Percentiles rank a stretch among this genome's conserved stretches.
phyloP scores from a whole-genome alignment of 2,888 invertebrate species.

The Trichogramma dendrolimi region DNA sequence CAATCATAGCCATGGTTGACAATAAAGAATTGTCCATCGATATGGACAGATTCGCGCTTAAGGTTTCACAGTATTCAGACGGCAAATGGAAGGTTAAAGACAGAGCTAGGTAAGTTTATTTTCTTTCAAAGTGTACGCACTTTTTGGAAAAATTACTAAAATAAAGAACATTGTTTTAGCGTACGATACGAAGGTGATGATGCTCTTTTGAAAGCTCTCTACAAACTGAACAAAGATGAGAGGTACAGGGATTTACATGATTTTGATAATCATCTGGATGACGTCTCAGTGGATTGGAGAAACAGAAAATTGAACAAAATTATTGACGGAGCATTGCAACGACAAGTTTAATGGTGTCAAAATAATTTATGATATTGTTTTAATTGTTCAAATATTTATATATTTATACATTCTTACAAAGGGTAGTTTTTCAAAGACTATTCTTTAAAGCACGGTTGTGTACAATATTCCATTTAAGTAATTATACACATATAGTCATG shows the following conservation, averaged over 20 bases:
- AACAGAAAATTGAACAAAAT: conserved; percentile 67
- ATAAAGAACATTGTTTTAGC: conserved; percentile 30
- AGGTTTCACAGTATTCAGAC: conserved; percentile 66
- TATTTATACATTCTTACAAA: too few relatives aligned
- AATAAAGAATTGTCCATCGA: conserved; percentile 70
- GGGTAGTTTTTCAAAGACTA: too few relatives aligned
- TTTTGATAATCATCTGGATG: conserved; percentile 95
- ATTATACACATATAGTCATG: background rate
- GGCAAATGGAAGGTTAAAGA: conserved; percentile 72
- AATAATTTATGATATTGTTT: too few relatives aligned
- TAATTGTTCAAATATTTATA: too few relatives aligned
- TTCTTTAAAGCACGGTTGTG: background rate
- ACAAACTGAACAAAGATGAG: conserved; percentile 68
- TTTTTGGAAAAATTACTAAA: background rate
- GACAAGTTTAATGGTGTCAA: conserved; percentile 6
- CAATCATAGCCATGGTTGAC: conserved; percentile 80
- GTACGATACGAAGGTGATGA: conserved; percentile 48
- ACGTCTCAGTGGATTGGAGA: conserved; percentile 83
- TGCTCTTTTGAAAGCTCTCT: conserved; percentile 61
- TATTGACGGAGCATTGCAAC: conserved; percentile 51
- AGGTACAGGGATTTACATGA: conserved; percentile 79
- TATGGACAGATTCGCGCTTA: conserved; percentile 67
- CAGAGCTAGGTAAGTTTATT: conserved; percentile 50
- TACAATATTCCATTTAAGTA: conserved; percentile 6
- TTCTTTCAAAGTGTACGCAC: background rate